A percentile compares a stretch with the other conserved stretches of the same genome.
Evolutionary conservation across 2,888 invertebrate genomes (phyloP).

Genomic region (Nematopogon swammerdamellus): DNA sequence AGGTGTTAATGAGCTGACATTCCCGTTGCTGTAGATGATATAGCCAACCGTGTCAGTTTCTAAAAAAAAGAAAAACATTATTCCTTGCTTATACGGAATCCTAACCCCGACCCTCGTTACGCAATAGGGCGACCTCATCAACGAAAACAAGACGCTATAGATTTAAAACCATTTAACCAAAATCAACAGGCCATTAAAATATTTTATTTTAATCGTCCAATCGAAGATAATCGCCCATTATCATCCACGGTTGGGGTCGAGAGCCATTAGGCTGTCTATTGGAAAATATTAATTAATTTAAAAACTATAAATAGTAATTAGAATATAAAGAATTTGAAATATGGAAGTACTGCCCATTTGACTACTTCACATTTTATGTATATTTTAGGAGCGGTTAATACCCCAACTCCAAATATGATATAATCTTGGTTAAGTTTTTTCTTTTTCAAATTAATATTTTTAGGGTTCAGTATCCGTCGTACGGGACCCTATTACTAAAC

Average conservation of each 20-base stretch:
- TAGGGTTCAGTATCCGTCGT: too few species aligned
- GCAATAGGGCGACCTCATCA: neutral
- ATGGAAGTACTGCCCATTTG: too few species aligned
- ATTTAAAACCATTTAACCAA: neutral
- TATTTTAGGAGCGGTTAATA: neutral
- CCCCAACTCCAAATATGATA: too few species aligned
- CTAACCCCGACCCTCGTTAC: too few species aligned
- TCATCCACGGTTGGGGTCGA: neutral
- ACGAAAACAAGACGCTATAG: neutral
- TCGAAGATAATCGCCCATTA: neutral
- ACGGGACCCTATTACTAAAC: too few species aligned
- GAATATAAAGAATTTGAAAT: neutral
- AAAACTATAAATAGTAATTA: neutral
- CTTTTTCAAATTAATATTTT: too few species aligned
- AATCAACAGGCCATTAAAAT: neutral
- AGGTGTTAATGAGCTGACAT: too few species aligned
- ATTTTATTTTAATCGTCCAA: neutral
- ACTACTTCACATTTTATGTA: neutral
- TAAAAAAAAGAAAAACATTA: too few species aligned
- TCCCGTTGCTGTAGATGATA: too few species aligned
- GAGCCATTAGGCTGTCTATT: neutral
- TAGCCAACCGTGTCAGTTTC: too few species aligned
- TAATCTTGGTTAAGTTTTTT: too few species aligned
- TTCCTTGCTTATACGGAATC: too few species aligned
- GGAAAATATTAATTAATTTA: neutral